These are phyloP conservation scores for Cricetomys ansorgei DNA, from an alignment of 2,113 vertebrate genomes.

Conservation along the genomic window DNA sequence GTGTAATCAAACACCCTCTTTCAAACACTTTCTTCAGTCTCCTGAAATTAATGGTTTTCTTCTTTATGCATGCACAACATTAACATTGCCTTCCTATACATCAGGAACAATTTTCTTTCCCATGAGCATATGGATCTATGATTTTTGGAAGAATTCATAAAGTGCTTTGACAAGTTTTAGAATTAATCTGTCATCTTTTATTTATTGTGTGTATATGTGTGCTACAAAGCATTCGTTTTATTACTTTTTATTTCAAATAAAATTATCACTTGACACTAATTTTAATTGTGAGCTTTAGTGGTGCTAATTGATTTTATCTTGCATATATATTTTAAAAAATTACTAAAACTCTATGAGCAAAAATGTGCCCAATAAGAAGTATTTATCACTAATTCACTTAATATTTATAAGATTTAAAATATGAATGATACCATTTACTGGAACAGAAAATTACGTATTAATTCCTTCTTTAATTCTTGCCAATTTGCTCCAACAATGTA, in stretches of 20 bases:
- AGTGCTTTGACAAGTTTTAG: neutral
- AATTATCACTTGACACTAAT: conserved; percentile 69
- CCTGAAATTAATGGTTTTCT: neutral
- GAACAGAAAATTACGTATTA: conserved; percentile 76
- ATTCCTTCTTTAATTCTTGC: conserved; percentile 78
- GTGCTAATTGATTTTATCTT: conserved; percentile 59
- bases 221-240: conserved; percentile 63
- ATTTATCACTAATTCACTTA: conserved; percentile 74
- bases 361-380: conserved; percentile 57
- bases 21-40: neutral
- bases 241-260: conserved; percentile 63
- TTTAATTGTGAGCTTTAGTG: conserved; percentile 39
- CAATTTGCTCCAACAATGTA: conserved; percentile 82
- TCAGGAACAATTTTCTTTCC: neutral
- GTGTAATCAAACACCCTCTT: neutral
- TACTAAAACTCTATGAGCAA: conserved; percentile 27
- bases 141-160: neutral
- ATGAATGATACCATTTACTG: conserved; percentile 74
- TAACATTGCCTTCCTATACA: neutral
- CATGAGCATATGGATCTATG: neutral
- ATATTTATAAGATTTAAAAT: conserved; percentile 78
- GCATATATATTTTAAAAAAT: conserved; percentile 16
- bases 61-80: neutral
- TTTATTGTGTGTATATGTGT: conserved; percentile 69
- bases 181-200: conserved; percentile 15